These are phyloP conservation scores for Irena cyanogastra DNA, from an alignment of 2,113 vertebrate genomes.

Conservation along the genomic window DNA sequence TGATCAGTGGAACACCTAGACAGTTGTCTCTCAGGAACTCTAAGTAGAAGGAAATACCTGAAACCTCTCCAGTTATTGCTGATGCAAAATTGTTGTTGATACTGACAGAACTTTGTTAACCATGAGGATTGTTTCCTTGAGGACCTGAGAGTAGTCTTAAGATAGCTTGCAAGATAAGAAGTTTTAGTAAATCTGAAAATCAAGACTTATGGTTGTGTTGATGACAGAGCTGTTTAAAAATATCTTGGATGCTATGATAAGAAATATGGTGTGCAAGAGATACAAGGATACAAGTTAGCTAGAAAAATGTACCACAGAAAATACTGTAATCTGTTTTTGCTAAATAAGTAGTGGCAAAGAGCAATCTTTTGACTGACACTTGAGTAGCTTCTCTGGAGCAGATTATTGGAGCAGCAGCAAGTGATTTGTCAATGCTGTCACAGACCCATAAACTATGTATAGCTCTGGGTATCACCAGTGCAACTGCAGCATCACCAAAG, in stretches of 20 bases:
- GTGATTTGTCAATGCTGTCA: neutral
- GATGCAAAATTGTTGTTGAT: neutral
- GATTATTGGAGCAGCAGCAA: neutral
- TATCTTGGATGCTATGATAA: neutral
- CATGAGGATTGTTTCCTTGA: neutral
- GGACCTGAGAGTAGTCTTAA: neutral
- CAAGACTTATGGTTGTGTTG: neutral
- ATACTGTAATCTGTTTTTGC: neutral
- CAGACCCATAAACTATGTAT: neutral
- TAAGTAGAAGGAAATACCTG: neutral
- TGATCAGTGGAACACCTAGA: neutral
- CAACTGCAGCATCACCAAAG: neutral
- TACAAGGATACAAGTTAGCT: neutral
- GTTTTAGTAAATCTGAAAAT: neutral
- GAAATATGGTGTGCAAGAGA: neutral
- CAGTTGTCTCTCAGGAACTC: neutral
- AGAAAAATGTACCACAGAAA: neutral
- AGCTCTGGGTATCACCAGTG: neutral
- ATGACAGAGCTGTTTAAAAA: neutral
- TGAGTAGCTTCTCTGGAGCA: neutral
- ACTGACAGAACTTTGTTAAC: neutral
- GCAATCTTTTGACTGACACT: neutral
- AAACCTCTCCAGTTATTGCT: neutral
- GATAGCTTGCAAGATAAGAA: neutral
- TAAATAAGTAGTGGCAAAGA: neutral